Evolutionary conservation across 2,113 vertebrate species (phyloP), one percentile per base, ranked within the genome.

Genomic region (Tachysurus fulvidraco): DNA sequence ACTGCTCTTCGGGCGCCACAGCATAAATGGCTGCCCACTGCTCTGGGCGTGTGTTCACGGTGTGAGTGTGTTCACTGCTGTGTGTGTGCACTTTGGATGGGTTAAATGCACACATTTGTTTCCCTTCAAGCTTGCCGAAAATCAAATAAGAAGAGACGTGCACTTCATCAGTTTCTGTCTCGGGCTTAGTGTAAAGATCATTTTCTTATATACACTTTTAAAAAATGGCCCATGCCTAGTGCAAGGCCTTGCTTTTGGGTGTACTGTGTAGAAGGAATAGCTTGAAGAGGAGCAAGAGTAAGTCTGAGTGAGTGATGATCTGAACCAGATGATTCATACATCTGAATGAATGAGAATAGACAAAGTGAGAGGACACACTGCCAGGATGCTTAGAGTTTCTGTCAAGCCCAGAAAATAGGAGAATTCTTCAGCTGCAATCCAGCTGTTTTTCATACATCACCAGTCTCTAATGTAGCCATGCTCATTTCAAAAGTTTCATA

Each of bases 281-380:
- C 91, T 91, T 88, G 88, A 91, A 91, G 90, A 87, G 90, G 90
- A 92, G 4, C 88, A 89, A 88, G 50, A 88, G 76, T 88, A 71
- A 91, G 87, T 87, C 81, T 74, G 83, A 76, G 9, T 50, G 67
- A 54, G 85, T 28, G 5, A 90, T 94, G 93, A 94, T 94, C 83
- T 1, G 86, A 94, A 93, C 91, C 94, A 95, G 93, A 95, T 94
- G 94, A 93, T 84, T 67, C 44, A 55, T 54, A 0, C 62, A 91
- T 88, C 88, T 89, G 54, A 91, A 91, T 89, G 89, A 65, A 67
- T 54, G 3, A 17, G 25, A 65, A 87, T 54, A 59, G 90, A 89
- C 87, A 88, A 87, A 90, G 88, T 83, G 84, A 89, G 88, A 87
- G 19, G 87, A 92, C 86, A 76, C 44, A 21, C 44, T 36, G 62